phyloP scores from a whole-genome alignment of 2,888 invertebrate genomes.

The Pachycephus smyrnensis region DNA sequence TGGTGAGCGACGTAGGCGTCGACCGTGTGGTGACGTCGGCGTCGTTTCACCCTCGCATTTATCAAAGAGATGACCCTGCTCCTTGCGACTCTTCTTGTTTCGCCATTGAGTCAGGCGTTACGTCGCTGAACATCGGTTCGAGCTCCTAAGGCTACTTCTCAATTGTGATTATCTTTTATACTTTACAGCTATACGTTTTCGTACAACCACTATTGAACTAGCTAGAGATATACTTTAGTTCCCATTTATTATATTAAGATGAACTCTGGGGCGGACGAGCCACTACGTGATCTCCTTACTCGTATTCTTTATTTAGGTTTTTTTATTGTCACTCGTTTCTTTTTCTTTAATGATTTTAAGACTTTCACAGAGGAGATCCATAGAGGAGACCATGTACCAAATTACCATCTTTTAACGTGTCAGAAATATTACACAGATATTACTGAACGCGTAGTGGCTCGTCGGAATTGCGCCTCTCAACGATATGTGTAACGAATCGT shows the following conservation, averaged over 20 bases:
- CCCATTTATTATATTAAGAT: not conserved
- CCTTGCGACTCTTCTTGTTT: not conserved
- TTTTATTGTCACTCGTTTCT: not conserved
- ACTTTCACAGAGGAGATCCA: not conserved
- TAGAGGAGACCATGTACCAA: not conserved
- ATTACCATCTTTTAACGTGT: not conserved
- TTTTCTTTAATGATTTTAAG: not conserved
- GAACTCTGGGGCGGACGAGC: not conserved
- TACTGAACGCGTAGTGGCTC: not conserved
- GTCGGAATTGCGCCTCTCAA: not conserved
- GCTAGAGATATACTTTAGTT: not conserved
- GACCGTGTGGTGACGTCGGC: not conserved
- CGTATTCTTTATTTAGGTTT: not conserved
- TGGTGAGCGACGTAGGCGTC: not conserved
- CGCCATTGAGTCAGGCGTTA: not conserved
- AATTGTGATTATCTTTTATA: not conserved
- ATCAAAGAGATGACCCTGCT: not conserved
- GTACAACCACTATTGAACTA: not conserved
- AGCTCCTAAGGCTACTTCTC: not conserved
- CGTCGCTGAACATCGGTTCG: not conserved
- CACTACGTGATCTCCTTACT: not conserved
- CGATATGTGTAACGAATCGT: conserved; percentile 18
- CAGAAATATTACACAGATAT: conserved; percentile 19
- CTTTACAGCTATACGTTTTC: not conserved
- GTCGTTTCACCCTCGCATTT: conserved; percentile 3